Conservation (phyloP, 2,113 vertebrate species). For the Microtus oregoni region DNA sequence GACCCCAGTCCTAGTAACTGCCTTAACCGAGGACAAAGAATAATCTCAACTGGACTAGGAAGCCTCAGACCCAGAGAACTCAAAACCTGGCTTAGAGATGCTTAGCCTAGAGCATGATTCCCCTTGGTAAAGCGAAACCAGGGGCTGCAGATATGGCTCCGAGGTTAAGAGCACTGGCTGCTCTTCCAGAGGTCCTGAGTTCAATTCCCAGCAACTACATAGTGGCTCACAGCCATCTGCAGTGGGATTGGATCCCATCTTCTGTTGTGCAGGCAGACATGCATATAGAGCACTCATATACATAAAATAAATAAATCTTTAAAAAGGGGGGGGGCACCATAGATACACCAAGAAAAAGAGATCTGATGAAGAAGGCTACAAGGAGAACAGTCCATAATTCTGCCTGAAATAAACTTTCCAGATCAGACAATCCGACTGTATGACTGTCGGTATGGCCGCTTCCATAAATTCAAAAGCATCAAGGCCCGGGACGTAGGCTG, state of each 20-base stretch:
- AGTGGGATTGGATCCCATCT: too few species aligned
- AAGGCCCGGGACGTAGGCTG: conserved; percentile 95
- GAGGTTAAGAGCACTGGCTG: too few species aligned
- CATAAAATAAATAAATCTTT: too few species aligned
- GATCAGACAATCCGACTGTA: conserved; percentile 95
- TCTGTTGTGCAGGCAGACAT: too few species aligned
- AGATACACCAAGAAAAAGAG: neutral
- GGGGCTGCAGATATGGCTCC: too few species aligned
- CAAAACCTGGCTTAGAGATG: conserved; percentile 24
- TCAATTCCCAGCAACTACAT: too few species aligned
- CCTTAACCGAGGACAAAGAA: neutral
- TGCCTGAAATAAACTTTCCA: conserved; percentile 73
- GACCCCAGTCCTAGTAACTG: neutral
- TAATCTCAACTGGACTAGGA: neutral
- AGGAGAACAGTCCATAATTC: conserved; percentile 18
- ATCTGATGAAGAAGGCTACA: neutral
- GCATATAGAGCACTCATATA: too few species aligned
- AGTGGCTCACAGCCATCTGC: too few species aligned
- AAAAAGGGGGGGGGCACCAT: neutral
- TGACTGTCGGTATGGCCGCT: conserved; percentile 91
- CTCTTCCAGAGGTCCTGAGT: too few species aligned
- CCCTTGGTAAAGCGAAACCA: neutral
- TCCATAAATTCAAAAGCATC: conserved; percentile 90
- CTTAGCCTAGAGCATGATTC: neutral
- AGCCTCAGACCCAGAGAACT: neutral